phyloP scores from a whole-genome alignment of 1,140 invertebrate species.

The Ceratitis capitata region DNA sequence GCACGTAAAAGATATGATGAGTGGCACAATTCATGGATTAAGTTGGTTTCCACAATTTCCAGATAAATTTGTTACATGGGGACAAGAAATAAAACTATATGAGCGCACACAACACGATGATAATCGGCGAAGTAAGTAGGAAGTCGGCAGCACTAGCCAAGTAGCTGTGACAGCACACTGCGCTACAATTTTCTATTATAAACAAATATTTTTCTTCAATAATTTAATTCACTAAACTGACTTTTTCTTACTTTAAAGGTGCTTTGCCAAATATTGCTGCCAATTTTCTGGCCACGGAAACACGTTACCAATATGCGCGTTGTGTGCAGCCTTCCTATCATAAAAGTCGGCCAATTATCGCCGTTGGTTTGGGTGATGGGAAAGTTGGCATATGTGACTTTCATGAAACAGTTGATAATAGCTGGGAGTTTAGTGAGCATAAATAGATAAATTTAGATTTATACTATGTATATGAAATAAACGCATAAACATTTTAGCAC shows the following conservation, averaged over 20 bases:
- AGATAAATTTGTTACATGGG: constrained; percentile 87
- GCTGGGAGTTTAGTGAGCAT: constrained; percentile 61
- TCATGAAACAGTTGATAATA: constrained; percentile 70
- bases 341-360: constrained; percentile 76
- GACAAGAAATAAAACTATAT: constrained; percentile 84
- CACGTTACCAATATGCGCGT: constrained; percentile 61
- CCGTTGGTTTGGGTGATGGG: constrained; percentile 87
- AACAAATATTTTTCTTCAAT: background rate
- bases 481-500: constrained; percentile 68
- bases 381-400: constrained; percentile 83
- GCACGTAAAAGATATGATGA: constrained; percentile 48
- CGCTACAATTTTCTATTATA: background rate
- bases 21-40: constrained; percentile 73
- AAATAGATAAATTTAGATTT: background rate
- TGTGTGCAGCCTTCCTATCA: constrained; percentile 61
- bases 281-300: constrained; percentile 59
- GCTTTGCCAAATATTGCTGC: constrained; percentile 56
- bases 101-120: constrained; percentile 68
- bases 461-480: background rate
- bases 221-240: background rate
- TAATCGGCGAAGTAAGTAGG: constrained; percentile 48
- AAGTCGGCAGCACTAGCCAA: background rate
- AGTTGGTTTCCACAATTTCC: constrained; percentile 81
- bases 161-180: background rate
- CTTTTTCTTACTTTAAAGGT: constrained; percentile 38